Evolutionary conservation across 2,113 vertebrate genomes (phyloP).

Genomic region (Tragelaphus strepsiceros): DNA sequence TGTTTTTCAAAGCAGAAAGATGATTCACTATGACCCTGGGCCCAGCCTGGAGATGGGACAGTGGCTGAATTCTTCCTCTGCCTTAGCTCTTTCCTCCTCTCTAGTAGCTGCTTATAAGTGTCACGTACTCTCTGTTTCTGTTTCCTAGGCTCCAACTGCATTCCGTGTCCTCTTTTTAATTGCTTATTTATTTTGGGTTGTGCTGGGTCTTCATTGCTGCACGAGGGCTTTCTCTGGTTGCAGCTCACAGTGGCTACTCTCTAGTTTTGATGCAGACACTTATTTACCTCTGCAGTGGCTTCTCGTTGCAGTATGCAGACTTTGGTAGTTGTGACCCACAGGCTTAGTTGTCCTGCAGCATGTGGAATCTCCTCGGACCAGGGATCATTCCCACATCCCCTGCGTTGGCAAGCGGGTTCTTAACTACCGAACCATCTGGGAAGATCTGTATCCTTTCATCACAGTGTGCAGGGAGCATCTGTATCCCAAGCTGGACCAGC

Average conservation of each 20-base stretch:
- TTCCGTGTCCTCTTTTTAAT: background rate
- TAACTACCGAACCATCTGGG: background rate
- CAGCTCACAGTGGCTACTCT: background rate
- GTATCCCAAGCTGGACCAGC: background rate
- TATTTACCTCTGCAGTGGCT: accelerated
- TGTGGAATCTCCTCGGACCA: background rate
- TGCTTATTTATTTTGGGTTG: background rate
- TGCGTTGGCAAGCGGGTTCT: background rate
- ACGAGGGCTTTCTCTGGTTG: background rate
- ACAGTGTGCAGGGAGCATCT: background rate
- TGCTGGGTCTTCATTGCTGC: background rate
- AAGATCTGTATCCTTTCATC: background rate
- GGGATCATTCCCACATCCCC: background rate
- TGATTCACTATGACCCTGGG: background rate
- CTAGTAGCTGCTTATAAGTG: background rate
- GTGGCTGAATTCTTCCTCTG: background rate
- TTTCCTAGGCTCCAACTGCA: background rate
- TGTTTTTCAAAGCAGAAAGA: slow-evolving; percentile 35
- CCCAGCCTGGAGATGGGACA: background rate
- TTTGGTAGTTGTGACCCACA: background rate
- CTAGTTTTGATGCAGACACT: background rate
- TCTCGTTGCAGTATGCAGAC: background rate
- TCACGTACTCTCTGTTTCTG: background rate
- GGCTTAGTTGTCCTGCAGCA: background rate
- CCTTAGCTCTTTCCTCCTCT: background rate